Evolutionary conservation across 2,797 vertebrate species (phyloP), one percentile per base, ranked within the genome.

Genomic region (Sebastes taczanowskii): DNA sequence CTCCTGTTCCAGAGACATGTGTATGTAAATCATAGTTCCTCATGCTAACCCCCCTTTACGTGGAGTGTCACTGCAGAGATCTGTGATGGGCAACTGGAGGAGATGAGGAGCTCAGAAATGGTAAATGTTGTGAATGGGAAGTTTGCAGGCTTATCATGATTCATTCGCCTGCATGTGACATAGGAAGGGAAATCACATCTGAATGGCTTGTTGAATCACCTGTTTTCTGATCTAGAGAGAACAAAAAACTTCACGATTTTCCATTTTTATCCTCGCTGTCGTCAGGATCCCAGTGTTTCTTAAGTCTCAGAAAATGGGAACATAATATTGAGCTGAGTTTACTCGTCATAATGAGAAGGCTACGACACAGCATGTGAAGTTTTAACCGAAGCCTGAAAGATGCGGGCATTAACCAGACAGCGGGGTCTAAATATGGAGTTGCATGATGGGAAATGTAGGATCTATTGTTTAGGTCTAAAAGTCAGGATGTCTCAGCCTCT

Each of bases 1-100:
- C 77, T 79, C 58, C 78, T 62, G 62, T 81, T 84, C 73, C 69
- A 46, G 71, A 58, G 23, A 10, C 42, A 25, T 18, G 35, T n/a
- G 72, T 27, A 55, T 27, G 53, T 27, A 64, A 60, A 75, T 68
- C 56, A 63, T 22, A 32, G 20, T 67, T 78, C 77, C 69, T 77
- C 11, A 5, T 32, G 6, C 25, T 38, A 20, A 22, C 3, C 16
- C 3, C 22, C 16, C 4, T 4, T 30, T 32, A 60, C 32, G 11
- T 25, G 42, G 16, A 5, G 56, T 60, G 35, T 59, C 55, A 46
- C 30, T 18, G 3, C 20, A 5, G 3, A 5, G n/a, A 22, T 74
- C 70, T 66, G 72, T 38, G 42, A 60, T 18, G 22, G 35, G 14
- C 13, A 38, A 11, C 38, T 63, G 49, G 62, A 64, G 29, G 67